These are phyloP conservation scores for Perccottus glenii DNA, from an alignment of 2,113 vertebrate genomes.

Conservation along the genomic window DNA sequence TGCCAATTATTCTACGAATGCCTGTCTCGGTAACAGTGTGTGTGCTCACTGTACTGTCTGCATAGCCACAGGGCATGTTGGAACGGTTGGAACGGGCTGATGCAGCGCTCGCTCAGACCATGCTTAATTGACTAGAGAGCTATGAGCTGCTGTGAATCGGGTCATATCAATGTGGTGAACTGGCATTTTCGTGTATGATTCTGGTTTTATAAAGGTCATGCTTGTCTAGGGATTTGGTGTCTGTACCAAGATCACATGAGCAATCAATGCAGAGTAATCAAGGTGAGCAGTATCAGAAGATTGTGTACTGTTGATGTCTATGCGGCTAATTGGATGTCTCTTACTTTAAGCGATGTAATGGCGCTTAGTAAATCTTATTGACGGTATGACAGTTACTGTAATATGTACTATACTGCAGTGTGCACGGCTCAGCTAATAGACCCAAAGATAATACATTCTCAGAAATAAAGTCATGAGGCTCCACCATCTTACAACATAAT, in stretches of 20 bases:
- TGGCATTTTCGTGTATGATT: slow-evolving; percentile 45
- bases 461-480: slow-evolving; percentile 13
- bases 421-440: slow-evolving; percentile 20
- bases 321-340: slow-evolving; percentile 17
- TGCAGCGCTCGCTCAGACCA: slow-evolving; percentile 8
- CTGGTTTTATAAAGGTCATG: slow-evolving; percentile 34
- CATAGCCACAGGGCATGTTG: slow-evolving; percentile 49
- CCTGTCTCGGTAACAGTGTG: slow-evolving; percentile 35
- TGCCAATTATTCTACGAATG: slow-evolving; percentile 68
- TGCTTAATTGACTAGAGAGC: slow-evolving; percentile 59
- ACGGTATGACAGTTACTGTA: neutral
- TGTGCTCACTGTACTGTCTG: slow-evolving; percentile 32
- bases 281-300: slow-evolving; percentile 14
- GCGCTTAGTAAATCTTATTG: slow-evolving; percentile 10
- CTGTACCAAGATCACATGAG: slow-evolving; percentile 28
- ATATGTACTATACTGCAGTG: neutral
- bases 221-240: slow-evolving; percentile 23
- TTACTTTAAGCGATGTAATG: slow-evolving; percentile 1
- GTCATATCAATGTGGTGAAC: slow-evolving; percentile 46
- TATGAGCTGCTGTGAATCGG: slow-evolving; percentile 24
- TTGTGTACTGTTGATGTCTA: slow-evolving; percentile 16
- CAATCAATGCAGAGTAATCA: slow-evolving; percentile 46
- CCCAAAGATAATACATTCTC: slow-evolving; percentile 24
- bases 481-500: slow-evolving; percentile 39
- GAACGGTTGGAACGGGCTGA: slow-evolving; percentile 35